These are phyloP conservation scores for Drosophila cognata DNA, from an alignment of 2,888 invertebrate genomes.

Conservation along the genomic window DNA sequence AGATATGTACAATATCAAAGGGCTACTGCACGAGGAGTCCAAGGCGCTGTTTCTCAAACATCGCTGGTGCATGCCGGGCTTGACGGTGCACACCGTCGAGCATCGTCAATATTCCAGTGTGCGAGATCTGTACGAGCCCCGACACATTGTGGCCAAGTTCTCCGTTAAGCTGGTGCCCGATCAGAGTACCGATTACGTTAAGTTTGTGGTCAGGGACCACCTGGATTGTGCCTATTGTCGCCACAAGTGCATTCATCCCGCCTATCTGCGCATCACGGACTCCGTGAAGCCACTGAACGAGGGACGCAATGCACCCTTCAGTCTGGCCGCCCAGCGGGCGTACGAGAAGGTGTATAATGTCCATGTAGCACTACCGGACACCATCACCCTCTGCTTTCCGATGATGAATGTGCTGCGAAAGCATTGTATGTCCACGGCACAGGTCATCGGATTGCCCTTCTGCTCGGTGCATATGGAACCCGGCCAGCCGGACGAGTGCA, in stretches of 20 bases:
- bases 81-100: conserved; percentile 38
- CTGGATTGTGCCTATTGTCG: conserved; percentile 26
- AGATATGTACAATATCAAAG: not conserved
- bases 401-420: conserved; percentile 41
- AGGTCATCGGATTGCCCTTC: conserved; percentile 49
- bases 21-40: conserved; percentile 37
- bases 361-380: conserved; percentile 33
- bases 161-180: conserved; percentile 51
- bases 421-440: conserved; percentile 24
- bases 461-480: conserved; percentile 33
- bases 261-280: conserved; percentile 30
- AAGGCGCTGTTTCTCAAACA: conserved; percentile 41
- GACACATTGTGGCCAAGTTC: conserved; percentile 18
- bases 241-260: conserved; percentile 28
- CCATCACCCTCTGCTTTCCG: conserved; percentile 30
- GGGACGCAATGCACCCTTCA: conserved; percentile 2
- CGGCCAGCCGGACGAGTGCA: conserved; percentile 29
- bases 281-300: conserved; percentile 37
- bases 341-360: conserved; percentile 20
- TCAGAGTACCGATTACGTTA: conserved; percentile 37
- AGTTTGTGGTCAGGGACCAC: conserved; percentile 17
- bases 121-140: conserved; percentile 14
- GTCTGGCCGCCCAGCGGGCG: conserved; percentile 19
- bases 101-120: not conserved
- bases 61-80: conserved; percentile 46